Conservation (phyloP, 2,888 invertebrate species). For the Drosophila parthenogenetica region DNA sequence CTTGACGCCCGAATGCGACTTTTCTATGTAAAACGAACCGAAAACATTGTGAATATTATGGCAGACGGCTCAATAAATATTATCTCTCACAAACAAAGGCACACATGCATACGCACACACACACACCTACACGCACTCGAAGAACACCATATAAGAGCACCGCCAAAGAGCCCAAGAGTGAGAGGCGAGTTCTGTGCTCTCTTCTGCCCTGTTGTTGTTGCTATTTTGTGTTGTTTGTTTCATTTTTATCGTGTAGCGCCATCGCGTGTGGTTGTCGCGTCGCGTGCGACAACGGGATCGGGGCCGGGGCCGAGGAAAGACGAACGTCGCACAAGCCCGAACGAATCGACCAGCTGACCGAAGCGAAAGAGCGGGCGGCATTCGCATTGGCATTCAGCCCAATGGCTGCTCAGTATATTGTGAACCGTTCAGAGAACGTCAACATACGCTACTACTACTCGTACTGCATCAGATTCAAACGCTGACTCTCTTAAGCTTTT, state of each 20-base stretch:
- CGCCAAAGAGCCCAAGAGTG: neutral
- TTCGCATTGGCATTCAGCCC: conserved; percentile 20
- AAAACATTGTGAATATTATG: conserved; percentile 24
- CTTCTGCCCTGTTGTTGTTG: conserved; percentile 22
- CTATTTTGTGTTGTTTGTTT: conserved; percentile 9
- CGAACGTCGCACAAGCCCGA: conserved; percentile 1
- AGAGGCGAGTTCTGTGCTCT: conserved; percentile 16
- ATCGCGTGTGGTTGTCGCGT: conserved; percentile 28
- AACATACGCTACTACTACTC: conserved; percentile 23
- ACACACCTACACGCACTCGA: neutral
- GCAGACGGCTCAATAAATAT: conserved; percentile 41
- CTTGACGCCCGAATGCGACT: conserved; percentile 18
- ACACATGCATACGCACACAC: neutral
- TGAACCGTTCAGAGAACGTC: conserved; percentile 64
- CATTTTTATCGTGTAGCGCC: conserved; percentile 35
- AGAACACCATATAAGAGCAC: conserved; percentile 4
- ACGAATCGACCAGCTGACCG: conserved; percentile 47
- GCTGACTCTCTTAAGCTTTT: conserved; percentile 31
- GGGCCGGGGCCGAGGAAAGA: conserved; percentile 4
- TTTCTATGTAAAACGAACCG: conserved; percentile 27
- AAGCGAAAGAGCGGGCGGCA: conserved; percentile 25
- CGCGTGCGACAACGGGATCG: neutral
- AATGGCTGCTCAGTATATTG: conserved; percentile 63
- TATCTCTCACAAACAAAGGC: conserved; percentile 30
- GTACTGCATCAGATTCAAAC: neutral